phyloP scores from a whole-genome alignment of 1,140 invertebrate genomes.

The Drosophila takahashii region DNA sequence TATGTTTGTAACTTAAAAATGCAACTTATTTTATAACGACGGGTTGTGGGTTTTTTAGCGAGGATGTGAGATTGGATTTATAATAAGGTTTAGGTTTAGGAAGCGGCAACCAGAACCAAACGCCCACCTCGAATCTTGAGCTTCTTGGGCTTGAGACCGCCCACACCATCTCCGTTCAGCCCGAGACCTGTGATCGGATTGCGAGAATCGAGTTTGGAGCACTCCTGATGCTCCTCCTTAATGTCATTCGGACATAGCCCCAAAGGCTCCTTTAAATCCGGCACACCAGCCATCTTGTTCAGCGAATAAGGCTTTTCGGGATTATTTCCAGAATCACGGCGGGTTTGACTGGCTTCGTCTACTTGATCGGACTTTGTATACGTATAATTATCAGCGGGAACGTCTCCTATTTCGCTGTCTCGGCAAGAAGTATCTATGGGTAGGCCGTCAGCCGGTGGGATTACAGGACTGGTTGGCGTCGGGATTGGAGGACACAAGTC shows the following conservation, averaged over 20 bases:
- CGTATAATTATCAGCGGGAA: conserved; percentile 26
- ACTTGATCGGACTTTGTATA: conserved; percentile 28
- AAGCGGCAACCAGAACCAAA: conserved; percentile 7
- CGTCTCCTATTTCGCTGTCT: conserved; percentile 12
- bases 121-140: conserved; percentile 61
- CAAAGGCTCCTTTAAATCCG: conserved; percentile 36
- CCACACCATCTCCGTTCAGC: conserved; percentile 73
- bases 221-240: conserved; percentile 11
- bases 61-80: not conserved
- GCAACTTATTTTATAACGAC: too few species aligned
- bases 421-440: conserved; percentile 37
- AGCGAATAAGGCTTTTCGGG: conserved; percentile 45
- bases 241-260: conserved; percentile 17
- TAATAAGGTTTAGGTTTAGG: not conserved
- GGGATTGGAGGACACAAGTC: conserved; percentile 5
- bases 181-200: conserved; percentile 79
- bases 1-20: too few species aligned
- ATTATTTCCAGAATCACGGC: conserved; percentile 26
- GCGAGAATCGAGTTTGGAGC: conserved; percentile 43
- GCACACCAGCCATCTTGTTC: conserved; percentile 16
- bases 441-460: not conserved
- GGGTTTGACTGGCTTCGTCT: conserved; percentile 41
- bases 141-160: conserved; percentile 70
- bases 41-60: too few species aligned
- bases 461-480: not conserved